Evolutionary conservation across 2,113 vertebrate genomes (phyloP).

Genomic region (Sisor rabdophorus): DNA sequence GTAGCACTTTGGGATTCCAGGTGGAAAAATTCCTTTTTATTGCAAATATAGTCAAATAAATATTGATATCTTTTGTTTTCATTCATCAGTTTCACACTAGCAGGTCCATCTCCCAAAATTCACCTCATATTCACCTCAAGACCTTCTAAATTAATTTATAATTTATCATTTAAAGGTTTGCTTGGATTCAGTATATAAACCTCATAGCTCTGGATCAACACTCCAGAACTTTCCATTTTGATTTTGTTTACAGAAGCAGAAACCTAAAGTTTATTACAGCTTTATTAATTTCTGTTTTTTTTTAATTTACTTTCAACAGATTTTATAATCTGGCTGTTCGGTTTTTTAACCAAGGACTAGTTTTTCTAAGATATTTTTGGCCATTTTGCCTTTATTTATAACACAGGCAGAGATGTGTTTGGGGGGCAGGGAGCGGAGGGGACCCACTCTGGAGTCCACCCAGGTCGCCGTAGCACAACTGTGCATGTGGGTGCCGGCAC

Average conservation of each 20-base stretch:
- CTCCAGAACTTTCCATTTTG: neutral
- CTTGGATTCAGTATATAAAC: neutral
- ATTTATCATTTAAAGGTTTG: too few species aligned
- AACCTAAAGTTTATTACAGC: neutral
- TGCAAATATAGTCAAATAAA: neutral
- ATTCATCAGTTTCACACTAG: neutral
- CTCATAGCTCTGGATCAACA: neutral
- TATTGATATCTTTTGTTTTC: neutral
- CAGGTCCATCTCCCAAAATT: neutral
- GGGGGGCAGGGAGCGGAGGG: too few species aligned
- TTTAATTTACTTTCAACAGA: neutral
- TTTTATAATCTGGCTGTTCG: conserved; percentile 26
- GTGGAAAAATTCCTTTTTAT: neutral
- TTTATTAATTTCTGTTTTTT: neutral
- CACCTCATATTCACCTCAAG: neutral
- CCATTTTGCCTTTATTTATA: too few species aligned
- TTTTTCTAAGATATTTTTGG: conserved; percentile 2
- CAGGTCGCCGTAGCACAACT: too few species aligned
- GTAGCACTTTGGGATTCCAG: conserved; percentile 11
- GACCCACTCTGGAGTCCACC: too few species aligned
- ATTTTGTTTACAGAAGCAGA: neutral
- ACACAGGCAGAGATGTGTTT: too few species aligned
- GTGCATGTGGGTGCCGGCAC: too few species aligned
- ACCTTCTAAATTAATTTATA: too few species aligned
- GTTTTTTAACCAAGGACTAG: conserved; percentile 11